Evolutionary conservation across 2,888 invertebrate genomes (phyloP), one percentile per base, ranked within the genome.

Genomic region (Sialis lutaria): DNA sequence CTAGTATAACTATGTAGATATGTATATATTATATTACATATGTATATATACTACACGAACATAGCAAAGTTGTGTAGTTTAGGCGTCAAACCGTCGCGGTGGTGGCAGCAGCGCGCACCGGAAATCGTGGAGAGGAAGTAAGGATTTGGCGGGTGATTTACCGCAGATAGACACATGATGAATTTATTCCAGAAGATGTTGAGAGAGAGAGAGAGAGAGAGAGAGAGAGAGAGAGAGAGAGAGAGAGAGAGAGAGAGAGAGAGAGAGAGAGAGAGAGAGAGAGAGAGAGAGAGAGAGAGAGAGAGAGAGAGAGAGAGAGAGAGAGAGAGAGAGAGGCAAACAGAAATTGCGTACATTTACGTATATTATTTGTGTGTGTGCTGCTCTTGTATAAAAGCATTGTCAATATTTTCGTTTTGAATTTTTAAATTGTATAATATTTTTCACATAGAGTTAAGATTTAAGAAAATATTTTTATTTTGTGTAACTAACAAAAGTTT

Each of bases 101-200:
- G 7, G 37, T n/a, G 4, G 35, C 37, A 37, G 37, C 44, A 35
- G 34, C 33, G 22, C 12, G 13, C 34, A 37, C 34, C 44, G 30
- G 44, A 22, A 22, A 22, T 22, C 22, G 22, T 22, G 44, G 37
- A 44, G 33, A 34, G 44, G 44, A 44, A 44, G 37, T 35, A 35
- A 31, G 44, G 44, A 44, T 44, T 44, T 44, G 44, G 44, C 35
- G 44, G 44, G 22, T 44, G 44, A 44, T 44, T 44, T 44, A 44
- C 44, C 44, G 44, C 44, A 44, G 44, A 44, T 44, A 44, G 44
- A 44, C 44, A 44, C 35, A 44, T 44, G 44, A 44, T 44, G 37
- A 44, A 44, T 44, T 44, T 44, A 44, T 44, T 44, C 37, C 33
- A 22, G 10, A 6, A 22, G 12, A 37, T 37, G 37, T 37, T 22